Evolutionary conservation across 2,113 vertebrate species (phyloP).

Genomic region (Apodemus speciosus): DNA sequence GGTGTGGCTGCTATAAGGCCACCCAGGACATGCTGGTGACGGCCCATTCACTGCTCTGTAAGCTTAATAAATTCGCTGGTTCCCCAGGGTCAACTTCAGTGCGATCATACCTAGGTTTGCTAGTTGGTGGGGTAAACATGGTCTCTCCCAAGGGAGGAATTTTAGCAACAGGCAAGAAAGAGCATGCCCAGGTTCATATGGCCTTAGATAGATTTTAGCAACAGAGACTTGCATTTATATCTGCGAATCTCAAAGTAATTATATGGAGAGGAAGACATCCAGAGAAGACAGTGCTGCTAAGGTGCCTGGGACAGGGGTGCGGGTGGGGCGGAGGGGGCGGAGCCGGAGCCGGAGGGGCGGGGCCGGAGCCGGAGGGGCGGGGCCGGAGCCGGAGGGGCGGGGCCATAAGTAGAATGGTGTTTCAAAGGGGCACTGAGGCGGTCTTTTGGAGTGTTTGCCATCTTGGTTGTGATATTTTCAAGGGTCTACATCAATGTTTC

Average conservation of each 20-base stretch:
- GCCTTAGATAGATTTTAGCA: neutral
- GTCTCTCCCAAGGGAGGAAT: neutral
- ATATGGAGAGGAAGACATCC: neutral
- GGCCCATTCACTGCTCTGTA: neutral
- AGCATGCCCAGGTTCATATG: neutral
- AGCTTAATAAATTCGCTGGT: neutral
- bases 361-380: fast-evolving
- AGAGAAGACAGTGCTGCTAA: neutral
- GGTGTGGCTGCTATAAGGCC: neutral
- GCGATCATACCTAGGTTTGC: no score
- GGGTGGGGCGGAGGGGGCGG: no score
- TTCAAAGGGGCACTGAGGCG: fast-evolving
- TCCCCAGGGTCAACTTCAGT: neutral
- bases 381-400: fast-evolving
- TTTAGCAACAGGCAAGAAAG: neutral
- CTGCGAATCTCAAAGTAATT: neutral
- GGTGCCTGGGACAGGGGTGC: no score
- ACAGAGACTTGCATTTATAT: neutral
- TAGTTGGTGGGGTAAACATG: neutral
- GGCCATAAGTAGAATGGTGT: neutral
- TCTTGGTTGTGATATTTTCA: neutral
- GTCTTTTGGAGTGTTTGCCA: neutral
- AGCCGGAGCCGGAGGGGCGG: no score
- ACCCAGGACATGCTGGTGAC: neutral
- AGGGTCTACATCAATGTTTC: neutral